These are phyloP conservation scores for Mellilla xanthometata DNA, from an alignment of 2,888 invertebrate genomes.

Conservation along the genomic window DNA sequence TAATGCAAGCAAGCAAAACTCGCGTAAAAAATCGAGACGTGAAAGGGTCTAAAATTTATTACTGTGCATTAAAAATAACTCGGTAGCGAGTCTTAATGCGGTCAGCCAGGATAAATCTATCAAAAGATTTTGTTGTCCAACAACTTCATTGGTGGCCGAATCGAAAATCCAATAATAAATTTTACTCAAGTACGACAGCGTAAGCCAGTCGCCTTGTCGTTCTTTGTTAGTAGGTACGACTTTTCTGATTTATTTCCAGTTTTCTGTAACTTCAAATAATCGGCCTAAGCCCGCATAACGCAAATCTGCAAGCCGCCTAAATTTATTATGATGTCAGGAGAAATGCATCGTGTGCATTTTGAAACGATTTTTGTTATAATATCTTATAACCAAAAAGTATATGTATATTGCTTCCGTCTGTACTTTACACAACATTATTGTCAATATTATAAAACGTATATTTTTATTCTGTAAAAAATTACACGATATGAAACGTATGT, in stretches of 20 bases:
- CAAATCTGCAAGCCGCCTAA: slow-evolving; percentile 52
- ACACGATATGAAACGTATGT: no score
- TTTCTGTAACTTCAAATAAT: slow-evolving; percentile 76
- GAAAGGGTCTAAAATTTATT: slow-evolving; percentile 69
- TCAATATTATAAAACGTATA: no score
- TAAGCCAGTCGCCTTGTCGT: slow-evolving; percentile 78
- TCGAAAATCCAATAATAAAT: slow-evolving; percentile 83
- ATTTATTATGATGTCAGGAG: slow-evolving; percentile 43
- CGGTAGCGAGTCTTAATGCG: slow-evolving; percentile 74
- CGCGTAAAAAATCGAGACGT: slow-evolving; percentile 52
- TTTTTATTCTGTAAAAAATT: no score
- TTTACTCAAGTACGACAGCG: slow-evolving; percentile 81
- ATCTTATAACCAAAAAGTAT: no score
- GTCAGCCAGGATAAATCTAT: slow-evolving; percentile 81
- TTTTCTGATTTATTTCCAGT: slow-evolving; percentile 75
- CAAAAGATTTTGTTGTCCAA: slow-evolving; percentile 83
- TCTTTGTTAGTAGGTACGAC: slow-evolving; percentile 76
- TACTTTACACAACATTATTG: no score
- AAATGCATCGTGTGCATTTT: no score
- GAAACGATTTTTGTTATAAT: no score
- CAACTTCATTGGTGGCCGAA: slow-evolving; percentile 83
- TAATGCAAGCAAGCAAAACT: slow-evolving; percentile 32
- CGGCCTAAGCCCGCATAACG: slow-evolving; percentile 56
- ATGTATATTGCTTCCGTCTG: no score
- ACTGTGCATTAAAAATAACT: slow-evolving; percentile 75